Base-by-base conservation (phyloP, 2,797 vertebrate species). In the Hephaestus fuliginosus region DNA sequence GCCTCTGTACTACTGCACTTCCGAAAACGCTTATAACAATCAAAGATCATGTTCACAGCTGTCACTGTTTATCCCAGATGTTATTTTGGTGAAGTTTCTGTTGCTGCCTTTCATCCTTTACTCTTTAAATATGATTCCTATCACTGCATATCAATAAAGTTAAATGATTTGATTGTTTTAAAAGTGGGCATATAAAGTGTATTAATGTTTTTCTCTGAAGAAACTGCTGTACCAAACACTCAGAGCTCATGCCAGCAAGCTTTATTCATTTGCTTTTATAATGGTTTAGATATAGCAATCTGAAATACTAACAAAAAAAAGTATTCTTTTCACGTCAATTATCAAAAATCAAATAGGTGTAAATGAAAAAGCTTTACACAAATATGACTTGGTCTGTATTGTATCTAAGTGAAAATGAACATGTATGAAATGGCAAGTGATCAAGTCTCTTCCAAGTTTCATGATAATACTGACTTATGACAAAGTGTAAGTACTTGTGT, bases 1-100 rank as follows among this genome's bases (percentile, higher is more conserved):
- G 4, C 70, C 18, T 74, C 8, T 33, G 25, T 36, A 4, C 53
- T 3, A 11, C 44, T 60, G 64, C 41, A 64, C 73, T 49, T 82
- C 66, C 28, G 3, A 74, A 66, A 48, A 43, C 60, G 67, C 49
- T n/a, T 25, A n/a, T 53, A 69, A 75, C 74, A 83, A 58, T 90
- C 74, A 65, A 1, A 69, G 12, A 1, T 6, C 6, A 3, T 46
- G 33, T 64, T 51, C 7, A 0, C 1, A 3, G 71, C 68, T 46
- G 43, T 72, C 25, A 30, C 33, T 17, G 65, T 43, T 63, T 11
- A 5, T 14, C 57, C 46, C 0, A 4, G 25, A 52, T 71, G 60
- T 57, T 60, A 8, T 44, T 58, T 61, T 15, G 9, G 14, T 33
- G 25, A 56, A 25, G 15, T 18, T 67, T 20, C 30, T 61, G 57